phyloP scores from a whole-genome alignment of 2,888 invertebrate genomes.

The Drosophila nr. perissopoda region DNA sequence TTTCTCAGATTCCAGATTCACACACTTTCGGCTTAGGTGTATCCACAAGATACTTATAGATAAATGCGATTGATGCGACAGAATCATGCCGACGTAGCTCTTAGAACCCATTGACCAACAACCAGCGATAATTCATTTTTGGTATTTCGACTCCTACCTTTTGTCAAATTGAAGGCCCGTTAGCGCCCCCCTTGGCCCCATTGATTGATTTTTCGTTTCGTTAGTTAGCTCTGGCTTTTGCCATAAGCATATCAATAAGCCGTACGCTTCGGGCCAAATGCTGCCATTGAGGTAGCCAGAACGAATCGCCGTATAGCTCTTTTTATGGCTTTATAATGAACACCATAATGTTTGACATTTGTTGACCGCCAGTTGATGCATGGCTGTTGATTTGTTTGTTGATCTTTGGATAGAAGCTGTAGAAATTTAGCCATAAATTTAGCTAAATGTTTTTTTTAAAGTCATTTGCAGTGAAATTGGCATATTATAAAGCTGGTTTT shows the following conservation, averaged over 20 bases:
- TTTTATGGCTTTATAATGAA: constrained; percentile 58
- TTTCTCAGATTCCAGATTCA: constrained; percentile 46
- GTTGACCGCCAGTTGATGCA: not conserved
- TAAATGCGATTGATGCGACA: constrained; percentile 21
- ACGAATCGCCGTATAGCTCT: constrained; percentile 4
- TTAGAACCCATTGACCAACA: constrained; percentile 17
- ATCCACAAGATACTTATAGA: constrained; percentile 3
- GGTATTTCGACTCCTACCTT: constrained; percentile 23
- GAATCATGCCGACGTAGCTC: constrained; percentile 4
- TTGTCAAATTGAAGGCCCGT: constrained; percentile 64
- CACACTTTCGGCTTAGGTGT: constrained; percentile 17
- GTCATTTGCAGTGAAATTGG: constrained; percentile 16
- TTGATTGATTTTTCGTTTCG: constrained; percentile 63
- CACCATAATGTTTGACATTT: constrained; percentile 47
- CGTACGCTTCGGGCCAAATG: constrained; percentile 32
- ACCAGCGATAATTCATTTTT: constrained; percentile 44
- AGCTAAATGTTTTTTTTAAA: not conserved
- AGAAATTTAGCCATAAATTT: constrained; percentile 14
- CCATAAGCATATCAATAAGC: constrained; percentile 52
- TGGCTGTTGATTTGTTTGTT: constrained; percentile 22
- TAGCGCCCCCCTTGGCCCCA: constrained; percentile 57
- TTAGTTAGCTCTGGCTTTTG: constrained; percentile 34
- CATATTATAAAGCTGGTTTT: not conserved
- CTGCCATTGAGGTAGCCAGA: constrained; percentile 17
- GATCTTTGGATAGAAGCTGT: constrained; percentile 6